Evolutionary conservation across 2,797 vertebrate genomes (phyloP), one percentile per base, ranked within the genome.

Genomic region (Mormyrops boulengeri): DNA sequence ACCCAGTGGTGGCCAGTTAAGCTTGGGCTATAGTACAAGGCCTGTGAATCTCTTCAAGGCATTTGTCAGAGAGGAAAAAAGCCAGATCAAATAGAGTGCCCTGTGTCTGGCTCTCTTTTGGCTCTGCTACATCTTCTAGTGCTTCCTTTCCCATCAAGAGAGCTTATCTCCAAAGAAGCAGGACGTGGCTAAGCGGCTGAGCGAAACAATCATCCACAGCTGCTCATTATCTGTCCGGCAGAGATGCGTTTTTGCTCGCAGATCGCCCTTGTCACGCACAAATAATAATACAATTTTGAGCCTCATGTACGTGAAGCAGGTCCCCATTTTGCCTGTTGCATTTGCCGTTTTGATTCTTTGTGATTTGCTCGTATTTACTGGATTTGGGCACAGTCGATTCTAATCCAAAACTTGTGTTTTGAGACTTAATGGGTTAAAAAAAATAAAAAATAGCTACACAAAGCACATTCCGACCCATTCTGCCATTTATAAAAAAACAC

Each of bases 161-260:
- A 95, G 94, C 92, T 97, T 96, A 95, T 96, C 94, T 96, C 92
- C 95, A 95, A 95, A 95, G 94, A 93, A 95, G 92, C 92, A 95
- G 94, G 93, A 96, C 95, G 92, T 92, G 91, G 90, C 93, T 94
- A 92, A 92, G 91, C 93, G 92, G 92, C 92, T 93, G 92, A 95
- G 94, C 92, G 91, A 95, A 44, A 96, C 93, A 93, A 96, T 96
- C 95, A 91, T 92, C 94, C 94, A 93, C 92, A 95, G 94, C 92
- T 95, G 93, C 92, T 93, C 91, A 91, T 94, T 94, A 92, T 94
- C 94, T 86, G 95, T 92, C 94, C 91, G 87, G 89, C 87, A 90
- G 90, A 93, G 91, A 94, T 90, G 91, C 91, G 91, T 93, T 95
- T 91, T 90, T 90, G 92, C 94, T 92, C 34, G 92, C 90, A 90